Conservation (phyloP, 2,797 vertebrate species). For the Spondyliosoma cantharus region DNA sequence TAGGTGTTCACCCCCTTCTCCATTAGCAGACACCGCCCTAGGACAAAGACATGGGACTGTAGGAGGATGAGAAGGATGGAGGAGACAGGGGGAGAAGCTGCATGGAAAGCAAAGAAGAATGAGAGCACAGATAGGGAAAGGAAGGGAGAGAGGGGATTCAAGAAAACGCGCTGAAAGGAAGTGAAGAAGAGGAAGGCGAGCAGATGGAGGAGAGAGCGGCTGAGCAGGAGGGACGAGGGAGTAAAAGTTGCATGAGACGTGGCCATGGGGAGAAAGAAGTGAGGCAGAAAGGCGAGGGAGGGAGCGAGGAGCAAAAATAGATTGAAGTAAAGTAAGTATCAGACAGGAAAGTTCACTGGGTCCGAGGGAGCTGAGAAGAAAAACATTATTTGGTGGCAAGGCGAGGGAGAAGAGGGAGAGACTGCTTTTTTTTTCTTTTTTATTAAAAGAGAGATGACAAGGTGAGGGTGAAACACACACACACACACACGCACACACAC, state of each 20-base stretch:
- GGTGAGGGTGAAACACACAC: conserved; percentile 42
- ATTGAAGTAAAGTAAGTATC: conserved; percentile 74
- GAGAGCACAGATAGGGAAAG: conserved; percentile 21
- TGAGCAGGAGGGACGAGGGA: conserved; percentile 65
- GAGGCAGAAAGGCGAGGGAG: conserved; percentile 74
- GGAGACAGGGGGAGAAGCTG: not conserved
- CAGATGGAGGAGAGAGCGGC: conserved; percentile 71
- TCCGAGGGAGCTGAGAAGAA: conserved; percentile 32
- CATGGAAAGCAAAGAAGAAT: conserved; percentile 10
- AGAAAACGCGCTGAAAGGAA: conserved; percentile 47
- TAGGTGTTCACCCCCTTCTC: conserved; percentile 39
- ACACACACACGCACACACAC: conserved; percentile 2
- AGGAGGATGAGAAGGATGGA: conserved; percentile 11
- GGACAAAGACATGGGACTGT: conserved; percentile 36
- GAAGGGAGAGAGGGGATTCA: conserved; percentile 14
- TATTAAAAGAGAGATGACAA: conserved; percentile 47
- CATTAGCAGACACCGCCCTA: conserved; percentile 40
- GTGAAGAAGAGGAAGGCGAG: conserved; percentile 49
- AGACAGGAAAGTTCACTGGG: conserved; percentile 67
- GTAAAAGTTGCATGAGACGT: conserved; percentile 83
- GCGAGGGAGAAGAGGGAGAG: conserved; percentile 18
- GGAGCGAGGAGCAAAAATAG: conserved; percentile 67
- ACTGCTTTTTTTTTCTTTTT: conserved; percentile 30
- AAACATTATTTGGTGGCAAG: conserved; percentile 22
- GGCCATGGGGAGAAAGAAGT: conserved; percentile 75